Conservation (phyloP, 2,888 invertebrate genomes). For the Micropterix aruncella region DNA sequence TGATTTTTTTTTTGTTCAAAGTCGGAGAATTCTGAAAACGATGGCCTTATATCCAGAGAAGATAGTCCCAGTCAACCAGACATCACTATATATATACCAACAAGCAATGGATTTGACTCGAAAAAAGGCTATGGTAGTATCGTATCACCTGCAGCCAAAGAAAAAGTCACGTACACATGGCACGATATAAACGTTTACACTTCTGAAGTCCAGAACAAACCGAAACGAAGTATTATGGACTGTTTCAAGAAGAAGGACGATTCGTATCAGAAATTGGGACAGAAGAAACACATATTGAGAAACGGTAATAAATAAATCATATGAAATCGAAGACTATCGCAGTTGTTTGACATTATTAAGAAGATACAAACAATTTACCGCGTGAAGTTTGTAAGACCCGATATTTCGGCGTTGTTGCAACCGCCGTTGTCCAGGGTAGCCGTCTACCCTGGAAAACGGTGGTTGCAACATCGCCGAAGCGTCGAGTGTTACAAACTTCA, state of each 20-base stretch:
- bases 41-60: neutral
- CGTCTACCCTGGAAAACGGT: too few relatives aligned
- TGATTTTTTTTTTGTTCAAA: too few relatives aligned
- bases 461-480: too few relatives aligned
- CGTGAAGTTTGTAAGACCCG: neutral
- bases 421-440: too few relatives aligned
- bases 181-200: constrained; percentile 64
- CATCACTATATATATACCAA: too few relatives aligned
- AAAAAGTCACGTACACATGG: constrained; percentile 58
- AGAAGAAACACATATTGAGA: constrained; percentile 58
- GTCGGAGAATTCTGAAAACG: neutral
- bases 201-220: constrained; percentile 34
- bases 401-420: too few relatives aligned
- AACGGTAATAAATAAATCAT: constrained; percentile 50
- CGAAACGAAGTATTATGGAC: constrained; percentile 20
- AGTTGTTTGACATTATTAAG: neutral
- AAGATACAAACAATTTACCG: neutral
- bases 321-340: neutral
- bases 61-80: too few relatives aligned
- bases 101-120: too few relatives aligned
- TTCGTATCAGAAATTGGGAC: constrained; percentile 25
- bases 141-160: neutral
- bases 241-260: constrained; percentile 34
- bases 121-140: constrained; percentile 21
- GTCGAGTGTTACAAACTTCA: too few relatives aligned